These are phyloP conservation scores for Hybos culiciformis DNA, from an alignment of 2,888 invertebrate genomes.

Conservation along the genomic window DNA sequence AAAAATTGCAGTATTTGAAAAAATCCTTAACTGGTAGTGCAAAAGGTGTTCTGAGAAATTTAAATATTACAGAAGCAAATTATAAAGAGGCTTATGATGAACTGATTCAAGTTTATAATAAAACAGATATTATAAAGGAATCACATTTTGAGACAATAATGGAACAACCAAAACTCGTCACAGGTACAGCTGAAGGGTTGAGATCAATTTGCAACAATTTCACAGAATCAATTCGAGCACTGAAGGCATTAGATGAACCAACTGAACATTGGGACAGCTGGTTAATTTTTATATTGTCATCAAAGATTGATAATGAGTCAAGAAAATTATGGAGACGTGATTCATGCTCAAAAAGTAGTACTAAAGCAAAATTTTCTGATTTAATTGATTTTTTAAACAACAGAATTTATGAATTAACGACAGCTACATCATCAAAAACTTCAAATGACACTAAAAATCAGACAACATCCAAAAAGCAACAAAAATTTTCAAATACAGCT, in stretches of 20 bases:
- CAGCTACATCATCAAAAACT: too few relatives aligned
- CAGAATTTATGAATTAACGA: too few relatives aligned
- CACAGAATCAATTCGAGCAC: background rate
- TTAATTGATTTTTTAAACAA: too few relatives aligned
- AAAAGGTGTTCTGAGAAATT: background rate
- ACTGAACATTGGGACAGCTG: background rate
- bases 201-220: background rate
- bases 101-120: background rate
- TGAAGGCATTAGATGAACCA: background rate
- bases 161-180: background rate
- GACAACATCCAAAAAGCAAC: too few relatives aligned
- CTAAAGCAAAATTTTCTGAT: too few relatives aligned
- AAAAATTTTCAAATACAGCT: too few relatives aligned
- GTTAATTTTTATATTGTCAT: background rate
- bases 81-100: background rate
- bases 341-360: too few relatives aligned
- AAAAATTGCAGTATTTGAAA: background rate
- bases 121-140: background rate
- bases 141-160: background rate
- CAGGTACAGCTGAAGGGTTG: background rate
- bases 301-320: background rate
- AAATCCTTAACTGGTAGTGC: background rate
- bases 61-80: background rate
- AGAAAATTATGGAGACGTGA: background rate
- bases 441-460: too few relatives aligned